phyloP scores from a whole-genome alignment of 2,797 vertebrate genomes.

The Pelodytes ibericus region DNA sequence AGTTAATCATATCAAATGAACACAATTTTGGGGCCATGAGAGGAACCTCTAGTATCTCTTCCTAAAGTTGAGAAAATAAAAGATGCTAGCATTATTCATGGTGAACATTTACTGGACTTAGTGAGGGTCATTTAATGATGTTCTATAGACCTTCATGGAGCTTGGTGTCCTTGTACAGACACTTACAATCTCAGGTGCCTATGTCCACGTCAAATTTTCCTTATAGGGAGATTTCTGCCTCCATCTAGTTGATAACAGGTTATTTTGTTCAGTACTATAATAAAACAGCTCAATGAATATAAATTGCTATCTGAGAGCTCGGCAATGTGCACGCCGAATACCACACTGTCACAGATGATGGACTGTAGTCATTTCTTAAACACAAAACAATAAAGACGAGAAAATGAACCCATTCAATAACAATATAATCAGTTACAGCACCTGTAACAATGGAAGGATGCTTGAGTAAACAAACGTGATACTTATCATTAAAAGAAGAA shows the following conservation, averaged over 20 bases:
- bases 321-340: background rate
- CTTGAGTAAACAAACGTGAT: conserved; percentile 21
- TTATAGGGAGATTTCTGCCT: background rate
- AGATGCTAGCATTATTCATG: no score
- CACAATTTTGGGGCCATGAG: no score
- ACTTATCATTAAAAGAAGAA: conserved; percentile 13
- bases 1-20: no score
- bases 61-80: no score
- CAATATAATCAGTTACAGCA: conserved; percentile 46
- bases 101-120: no score
- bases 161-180: no score
- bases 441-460: conserved; percentile 40
- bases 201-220: no score
- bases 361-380: conserved; percentile 32
- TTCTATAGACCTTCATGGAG: no score
- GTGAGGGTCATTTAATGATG: no score
- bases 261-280: background rate
- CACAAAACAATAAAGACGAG: conserved; percentile 35
- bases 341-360: conserved; percentile 38
- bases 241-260: background rate
- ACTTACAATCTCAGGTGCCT: no score
- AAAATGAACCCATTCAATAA: conserved; percentile 39
- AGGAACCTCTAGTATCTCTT: no score
- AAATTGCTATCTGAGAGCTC: background rate
- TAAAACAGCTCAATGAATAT: background rate